A percentile compares a stretch with the other conserved stretches of the same genome.
These are phyloP conservation scores for Penaeus monodon DNA, from an alignment of 2,888 invertebrate species.

Conservation along the genomic window DNA sequence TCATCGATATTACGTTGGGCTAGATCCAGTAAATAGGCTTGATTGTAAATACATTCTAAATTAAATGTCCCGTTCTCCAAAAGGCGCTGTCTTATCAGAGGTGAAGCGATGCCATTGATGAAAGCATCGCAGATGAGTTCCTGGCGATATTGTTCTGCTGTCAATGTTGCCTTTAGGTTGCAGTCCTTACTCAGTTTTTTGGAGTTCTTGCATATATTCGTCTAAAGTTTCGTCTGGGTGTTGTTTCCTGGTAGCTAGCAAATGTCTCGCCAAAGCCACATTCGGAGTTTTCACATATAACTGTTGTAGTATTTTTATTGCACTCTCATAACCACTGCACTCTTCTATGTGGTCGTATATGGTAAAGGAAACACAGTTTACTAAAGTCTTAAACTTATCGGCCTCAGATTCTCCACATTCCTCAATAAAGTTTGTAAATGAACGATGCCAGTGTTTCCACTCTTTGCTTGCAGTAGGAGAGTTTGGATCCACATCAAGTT, in stretches of 20 bases:
- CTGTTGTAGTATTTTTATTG: conserved; percentile 13
- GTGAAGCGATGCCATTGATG: conserved; percentile 22
- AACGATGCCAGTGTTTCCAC: conserved; percentile 15
- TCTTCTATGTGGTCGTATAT: conserved; percentile 3
- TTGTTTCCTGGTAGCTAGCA: conserved; percentile 19
- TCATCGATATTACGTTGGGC: too few relatives aligned
- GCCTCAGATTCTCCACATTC: conserved; percentile 23
- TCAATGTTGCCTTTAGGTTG: too few relatives aligned
- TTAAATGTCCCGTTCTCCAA: neutral
- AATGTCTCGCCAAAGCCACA: conserved; percentile 23
- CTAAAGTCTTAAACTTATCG: neutral
- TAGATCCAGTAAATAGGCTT: too few relatives aligned
- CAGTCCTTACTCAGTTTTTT: too few relatives aligned
- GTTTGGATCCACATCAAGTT: conserved; percentile 3
- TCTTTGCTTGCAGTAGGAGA: conserved; percentile 20
- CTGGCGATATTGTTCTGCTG: neutral
- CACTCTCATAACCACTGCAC: conserved; percentile 10
- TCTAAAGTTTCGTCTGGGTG: conserved; percentile 17
- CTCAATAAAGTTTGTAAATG: conserved; percentile 20
- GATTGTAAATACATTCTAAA: neutral
- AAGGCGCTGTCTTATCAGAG: neutral
- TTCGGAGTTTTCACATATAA: conserved; percentile 20
- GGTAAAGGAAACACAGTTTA: neutral
- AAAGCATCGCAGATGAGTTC: conserved; percentile 20
- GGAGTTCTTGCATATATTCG: conserved; percentile 2